Evolutionary conservation across 2,113 vertebrate genomes (phyloP).

Genomic region (Megaleporinus macrocephalus): DNA sequence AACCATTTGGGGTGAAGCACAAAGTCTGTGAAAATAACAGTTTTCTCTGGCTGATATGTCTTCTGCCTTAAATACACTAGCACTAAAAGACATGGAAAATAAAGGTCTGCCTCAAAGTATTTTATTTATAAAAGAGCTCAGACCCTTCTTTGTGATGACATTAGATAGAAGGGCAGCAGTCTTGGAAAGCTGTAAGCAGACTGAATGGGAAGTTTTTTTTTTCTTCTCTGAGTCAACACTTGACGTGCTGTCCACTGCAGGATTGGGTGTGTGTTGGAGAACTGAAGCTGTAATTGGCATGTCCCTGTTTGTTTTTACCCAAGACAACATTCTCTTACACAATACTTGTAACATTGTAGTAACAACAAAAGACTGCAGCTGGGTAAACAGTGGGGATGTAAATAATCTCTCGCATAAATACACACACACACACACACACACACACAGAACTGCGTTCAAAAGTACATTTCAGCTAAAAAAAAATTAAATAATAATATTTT

Average conservation of each 20-base stretch:
- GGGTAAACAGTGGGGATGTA: background rate
- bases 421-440: no score
- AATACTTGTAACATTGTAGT: background rate
- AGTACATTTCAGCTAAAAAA: no score
- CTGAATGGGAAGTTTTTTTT: background rate
- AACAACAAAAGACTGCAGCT: background rate
- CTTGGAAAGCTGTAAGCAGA: background rate
- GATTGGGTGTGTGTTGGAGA: background rate
- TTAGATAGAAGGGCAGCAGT: background rate
- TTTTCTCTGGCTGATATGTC: conserved; percentile 2
- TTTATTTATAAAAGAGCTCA: background rate
- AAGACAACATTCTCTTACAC: conserved; percentile 30
- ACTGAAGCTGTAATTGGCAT: conserved; percentile 23
- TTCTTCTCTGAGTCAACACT: background rate
- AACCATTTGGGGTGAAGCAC: conserved; percentile 24
- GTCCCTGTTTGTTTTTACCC: conserved; percentile 30
- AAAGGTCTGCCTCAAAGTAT: background rate
- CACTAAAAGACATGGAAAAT: background rate
- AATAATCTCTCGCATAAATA: background rate
- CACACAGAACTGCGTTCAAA: no score
- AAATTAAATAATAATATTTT: no score
- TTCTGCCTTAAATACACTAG: conserved; percentile 5
- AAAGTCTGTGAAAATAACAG: conserved; percentile 20
- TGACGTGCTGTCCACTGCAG: background rate
- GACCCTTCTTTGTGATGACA: background rate